A percentile compares a stretch with the other conserved stretches of the same genome.
phyloP scores from a whole-genome alignment of 2,797 vertebrate species.

The Coilia nasus region DNA sequence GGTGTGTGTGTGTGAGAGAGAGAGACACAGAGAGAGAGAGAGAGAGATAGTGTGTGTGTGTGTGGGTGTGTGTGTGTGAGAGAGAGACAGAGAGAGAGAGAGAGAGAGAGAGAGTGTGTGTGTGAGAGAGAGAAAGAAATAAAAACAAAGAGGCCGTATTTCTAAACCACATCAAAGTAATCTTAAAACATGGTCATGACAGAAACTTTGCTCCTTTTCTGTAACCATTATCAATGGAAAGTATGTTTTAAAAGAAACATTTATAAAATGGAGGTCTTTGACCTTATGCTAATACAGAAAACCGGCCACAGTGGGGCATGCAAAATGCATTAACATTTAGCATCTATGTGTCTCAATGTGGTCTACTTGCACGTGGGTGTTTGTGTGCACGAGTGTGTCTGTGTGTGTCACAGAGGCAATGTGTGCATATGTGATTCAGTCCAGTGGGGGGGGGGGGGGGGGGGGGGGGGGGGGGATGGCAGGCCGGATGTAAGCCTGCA shows the following conservation, averaged over 20 bases:
- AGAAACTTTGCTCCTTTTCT: neutral
- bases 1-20: constrained; percentile 9
- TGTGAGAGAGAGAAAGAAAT: too few species aligned
- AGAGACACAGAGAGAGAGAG: too few species aligned
- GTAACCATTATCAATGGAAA: neutral
- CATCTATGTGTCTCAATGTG: neutral
- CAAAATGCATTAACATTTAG: neutral
- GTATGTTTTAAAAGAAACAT: neutral
- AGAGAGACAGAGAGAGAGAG: too few species aligned
- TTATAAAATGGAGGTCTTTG: neutral
- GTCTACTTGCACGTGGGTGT: neutral
- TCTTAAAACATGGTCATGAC: neutral
- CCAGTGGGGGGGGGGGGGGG: neutral
- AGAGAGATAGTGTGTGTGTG: neutral
- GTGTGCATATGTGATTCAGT: constrained; percentile 4
- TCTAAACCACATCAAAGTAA: neutral
- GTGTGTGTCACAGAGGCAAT: neutral
- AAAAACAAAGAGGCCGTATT: neutral
- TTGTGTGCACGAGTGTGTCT: neutral
- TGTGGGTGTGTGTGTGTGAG: neutral
- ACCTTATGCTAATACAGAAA: neutral
- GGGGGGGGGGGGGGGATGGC: too few species aligned
- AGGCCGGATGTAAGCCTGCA: too few species aligned
- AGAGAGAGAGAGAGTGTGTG: too few species aligned
- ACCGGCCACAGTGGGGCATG: neutral